Conservation (phyloP, 2,113 vertebrate species). For the Anhinga rufa region DNA sequence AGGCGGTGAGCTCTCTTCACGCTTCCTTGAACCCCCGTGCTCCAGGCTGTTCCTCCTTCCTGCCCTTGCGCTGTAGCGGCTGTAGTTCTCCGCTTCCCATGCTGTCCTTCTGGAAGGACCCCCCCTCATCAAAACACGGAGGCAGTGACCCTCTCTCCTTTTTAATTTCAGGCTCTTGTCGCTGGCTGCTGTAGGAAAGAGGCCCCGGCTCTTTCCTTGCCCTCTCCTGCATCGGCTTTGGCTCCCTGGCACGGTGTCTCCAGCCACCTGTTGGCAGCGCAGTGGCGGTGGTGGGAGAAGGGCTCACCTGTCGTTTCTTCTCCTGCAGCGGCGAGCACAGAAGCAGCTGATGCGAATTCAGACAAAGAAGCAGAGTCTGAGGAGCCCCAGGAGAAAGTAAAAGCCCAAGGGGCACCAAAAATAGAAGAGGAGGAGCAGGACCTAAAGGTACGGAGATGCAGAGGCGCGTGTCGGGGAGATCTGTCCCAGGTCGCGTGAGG, state of each 20-base stretch:
- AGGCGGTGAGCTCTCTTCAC: rapidly evolving
- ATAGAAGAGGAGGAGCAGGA: constrained; percentile 84
- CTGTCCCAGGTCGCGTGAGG: rapidly evolving
- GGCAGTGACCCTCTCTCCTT: neutral
- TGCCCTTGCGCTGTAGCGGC: neutral
- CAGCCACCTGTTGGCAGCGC: neutral
- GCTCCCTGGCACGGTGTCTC: neutral
- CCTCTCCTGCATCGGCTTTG: neutral
- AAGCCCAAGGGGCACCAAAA: constrained; percentile 71
- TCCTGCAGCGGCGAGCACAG: constrained; percentile 64
- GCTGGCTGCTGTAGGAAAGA: neutral
- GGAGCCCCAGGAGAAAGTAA: constrained; percentile 74
- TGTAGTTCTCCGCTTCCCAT: rapidly evolving
- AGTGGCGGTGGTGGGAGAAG: neutral
- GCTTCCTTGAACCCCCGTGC: neutral
- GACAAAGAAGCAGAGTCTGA: constrained; percentile 80
- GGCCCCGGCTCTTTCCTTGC: neutral
- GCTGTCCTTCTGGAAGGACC: neutral
- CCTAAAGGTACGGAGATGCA: constrained; percentile 76
- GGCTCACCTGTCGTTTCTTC: neutral
- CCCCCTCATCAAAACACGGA: neutral
- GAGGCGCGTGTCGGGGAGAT: neutral
- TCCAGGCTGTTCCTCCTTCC: neutral
- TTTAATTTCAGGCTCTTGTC: neutral
- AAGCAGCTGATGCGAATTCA: constrained; percentile 68